These are phyloP conservation scores for Lissonota sp. DNA, from an alignment of 2,888 invertebrate genomes.

Conservation along the genomic window DNA sequence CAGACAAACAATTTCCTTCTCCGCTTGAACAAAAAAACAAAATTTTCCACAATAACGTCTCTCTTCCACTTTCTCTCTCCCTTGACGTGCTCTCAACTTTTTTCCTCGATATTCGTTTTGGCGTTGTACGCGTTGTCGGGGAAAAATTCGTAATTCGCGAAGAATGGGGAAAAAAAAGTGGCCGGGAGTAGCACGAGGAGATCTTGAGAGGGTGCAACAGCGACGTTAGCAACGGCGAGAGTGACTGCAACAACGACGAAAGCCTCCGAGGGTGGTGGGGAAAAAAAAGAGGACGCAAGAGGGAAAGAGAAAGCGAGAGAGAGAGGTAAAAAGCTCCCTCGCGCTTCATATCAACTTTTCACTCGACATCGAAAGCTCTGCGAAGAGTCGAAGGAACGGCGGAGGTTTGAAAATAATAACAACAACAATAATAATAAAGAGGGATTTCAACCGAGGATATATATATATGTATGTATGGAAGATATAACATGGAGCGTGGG, in stretches of 20 bases:
- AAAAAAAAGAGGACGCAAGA: conserved; percentile 17
- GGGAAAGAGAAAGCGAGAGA: background rate
- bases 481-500: background rate
- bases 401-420: background rate
- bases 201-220: background rate
- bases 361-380: conserved; percentile 47
- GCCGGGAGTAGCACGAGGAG: background rate
- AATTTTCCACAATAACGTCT: background rate
- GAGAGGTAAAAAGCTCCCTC: conserved; percentile 15
- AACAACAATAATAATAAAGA: conserved; percentile 36
- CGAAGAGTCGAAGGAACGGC: background rate
- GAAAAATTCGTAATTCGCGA: conserved; percentile 7
- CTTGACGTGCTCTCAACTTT: background rate
- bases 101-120: conserved; percentile 4
- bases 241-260: conserved; percentile 21
- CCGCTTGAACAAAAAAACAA: background rate
- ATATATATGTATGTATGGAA: background rate
- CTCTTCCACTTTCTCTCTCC: background rate
- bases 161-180: conserved; percentile 1
- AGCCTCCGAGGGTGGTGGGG: background rate
- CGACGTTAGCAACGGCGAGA: conserved; percentile 10
- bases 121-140: background rate
- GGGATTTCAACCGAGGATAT: conserved; percentile 14
- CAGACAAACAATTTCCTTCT: background rate
- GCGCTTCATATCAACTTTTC: conserved; percentile 50